Evolutionary conservation across 2,888 invertebrate genomes (phyloP).

Genomic region (Osedax frankpressi): DNA sequence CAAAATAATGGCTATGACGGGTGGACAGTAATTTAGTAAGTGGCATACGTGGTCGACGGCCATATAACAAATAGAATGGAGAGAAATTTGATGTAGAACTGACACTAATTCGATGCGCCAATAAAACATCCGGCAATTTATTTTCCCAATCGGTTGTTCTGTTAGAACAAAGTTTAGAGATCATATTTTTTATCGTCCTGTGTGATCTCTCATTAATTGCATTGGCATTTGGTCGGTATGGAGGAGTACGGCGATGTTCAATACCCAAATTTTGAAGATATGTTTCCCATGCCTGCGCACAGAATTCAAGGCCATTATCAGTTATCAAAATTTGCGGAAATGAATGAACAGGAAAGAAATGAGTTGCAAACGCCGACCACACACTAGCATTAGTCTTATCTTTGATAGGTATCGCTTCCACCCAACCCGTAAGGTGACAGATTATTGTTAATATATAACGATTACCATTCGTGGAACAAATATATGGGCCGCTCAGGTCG

Average conservation of each 20-base stretch:
- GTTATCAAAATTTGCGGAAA: constrained; percentile 11
- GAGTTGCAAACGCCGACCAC: constrained; percentile 2
- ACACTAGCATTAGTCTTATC: constrained; percentile 11
- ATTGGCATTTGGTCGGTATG: constrained; percentile 6
- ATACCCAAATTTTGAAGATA: neutral
- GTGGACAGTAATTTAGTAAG: neutral
- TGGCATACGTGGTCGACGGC: neutral
- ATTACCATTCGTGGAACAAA: neutral
- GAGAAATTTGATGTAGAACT: neutral
- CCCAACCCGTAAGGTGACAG: constrained; percentile 13
- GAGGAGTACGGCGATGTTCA: constrained; percentile 4
- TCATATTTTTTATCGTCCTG: neutral
- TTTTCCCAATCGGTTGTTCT: constrained; percentile 7
- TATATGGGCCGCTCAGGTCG: constrained; percentile 9
- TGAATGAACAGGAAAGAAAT: constrained; percentile 10
- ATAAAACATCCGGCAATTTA: neutral
- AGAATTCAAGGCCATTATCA: constrained; percentile 11
- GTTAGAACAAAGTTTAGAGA: neutral
- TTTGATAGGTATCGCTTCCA: constrained; percentile 1
- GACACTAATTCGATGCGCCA: constrained; percentile 10
- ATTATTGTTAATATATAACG: constrained; percentile 7
- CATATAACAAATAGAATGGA: constrained; percentile 16
- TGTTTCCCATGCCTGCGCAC: neutral
- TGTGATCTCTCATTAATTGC: constrained; percentile 4
- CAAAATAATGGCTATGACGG: neutral